These are phyloP conservation scores for Myotis yumanensis DNA, from an alignment of 2,113 vertebrate genomes.

Conservation along the genomic window DNA sequence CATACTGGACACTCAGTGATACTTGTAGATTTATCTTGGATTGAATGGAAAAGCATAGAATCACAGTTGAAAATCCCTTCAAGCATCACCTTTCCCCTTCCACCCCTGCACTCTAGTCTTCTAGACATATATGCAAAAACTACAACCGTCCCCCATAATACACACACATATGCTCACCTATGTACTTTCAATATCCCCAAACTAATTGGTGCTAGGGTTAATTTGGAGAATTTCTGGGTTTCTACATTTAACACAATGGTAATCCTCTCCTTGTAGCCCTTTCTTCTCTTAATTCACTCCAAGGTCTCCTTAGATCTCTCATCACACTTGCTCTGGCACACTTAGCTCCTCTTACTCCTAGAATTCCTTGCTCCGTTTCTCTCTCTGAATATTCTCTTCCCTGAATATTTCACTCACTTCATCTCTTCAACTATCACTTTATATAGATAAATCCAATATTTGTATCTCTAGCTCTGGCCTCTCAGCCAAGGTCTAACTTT, in stretches of 20 bases:
- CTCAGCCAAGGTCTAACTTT: not conserved
- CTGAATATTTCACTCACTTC: not conserved
- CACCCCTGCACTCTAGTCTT: not conserved
- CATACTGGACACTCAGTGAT: not conserved
- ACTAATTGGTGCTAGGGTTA: not conserved
- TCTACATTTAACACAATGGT: not conserved
- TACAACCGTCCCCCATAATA: not conserved
- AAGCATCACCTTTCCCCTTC: not conserved
- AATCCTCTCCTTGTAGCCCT: not conserved
- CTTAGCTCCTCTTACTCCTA: not conserved
- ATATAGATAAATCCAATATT: not conserved
- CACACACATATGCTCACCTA: not conserved
- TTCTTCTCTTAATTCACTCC: not conserved
- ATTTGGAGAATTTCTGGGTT: not conserved
- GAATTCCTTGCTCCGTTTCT: not conserved
- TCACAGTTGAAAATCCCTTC: not conserved
- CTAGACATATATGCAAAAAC: not conserved
- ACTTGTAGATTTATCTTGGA: not conserved
- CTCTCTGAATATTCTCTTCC: not conserved
- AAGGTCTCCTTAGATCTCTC: not conserved
- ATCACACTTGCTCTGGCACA: not conserved
- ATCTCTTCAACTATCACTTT: not conserved
- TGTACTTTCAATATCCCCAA: not conserved
- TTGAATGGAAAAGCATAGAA: not conserved
- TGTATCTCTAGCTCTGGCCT: not conserved